Conservation (phyloP, 2,113 vertebrate genomes). For the Bufo bufo region DNA sequence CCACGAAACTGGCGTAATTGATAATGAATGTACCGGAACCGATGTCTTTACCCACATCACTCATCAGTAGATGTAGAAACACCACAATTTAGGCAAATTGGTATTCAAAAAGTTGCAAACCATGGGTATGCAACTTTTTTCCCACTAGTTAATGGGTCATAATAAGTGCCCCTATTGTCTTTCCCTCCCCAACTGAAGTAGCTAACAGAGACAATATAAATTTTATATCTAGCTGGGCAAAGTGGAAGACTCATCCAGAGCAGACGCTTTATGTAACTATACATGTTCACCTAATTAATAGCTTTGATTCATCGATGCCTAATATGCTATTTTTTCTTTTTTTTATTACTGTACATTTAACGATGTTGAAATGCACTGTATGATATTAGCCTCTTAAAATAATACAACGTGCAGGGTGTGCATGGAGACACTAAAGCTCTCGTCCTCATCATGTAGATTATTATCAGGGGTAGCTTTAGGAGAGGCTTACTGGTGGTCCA, state of each 20-base stretch:
- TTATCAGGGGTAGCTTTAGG: constrained; percentile 45
- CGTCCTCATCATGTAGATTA: constrained; percentile 41
- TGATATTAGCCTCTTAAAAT: constrained; percentile 26
- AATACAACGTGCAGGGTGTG: constrained; percentile 9
- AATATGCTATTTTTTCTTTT: not conserved
- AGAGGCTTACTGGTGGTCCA: constrained; percentile 50
- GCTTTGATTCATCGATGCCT: constrained; percentile 10
- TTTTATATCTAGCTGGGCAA: not conserved
- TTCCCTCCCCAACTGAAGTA: no score
- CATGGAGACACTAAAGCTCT: constrained; percentile 33
- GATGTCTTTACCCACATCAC: no score
- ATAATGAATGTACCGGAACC: no score
- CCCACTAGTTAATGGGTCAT: no score
- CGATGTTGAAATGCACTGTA: not conserved
- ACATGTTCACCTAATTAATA: not conserved
- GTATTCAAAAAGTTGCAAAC: no score
- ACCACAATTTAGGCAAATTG: no score
- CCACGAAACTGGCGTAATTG: no score
- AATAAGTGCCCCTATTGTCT: no score
- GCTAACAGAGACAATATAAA: not conserved
- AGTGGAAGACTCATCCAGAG: not conserved
- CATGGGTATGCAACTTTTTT: no score
- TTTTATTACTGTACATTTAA: not conserved
- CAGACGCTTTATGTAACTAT: not conserved
- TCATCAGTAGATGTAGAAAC: no score